These are phyloP conservation scores for Labeo calbasu DNA, from an alignment of 2,797 vertebrate species.

Conservation along the genomic window DNA sequence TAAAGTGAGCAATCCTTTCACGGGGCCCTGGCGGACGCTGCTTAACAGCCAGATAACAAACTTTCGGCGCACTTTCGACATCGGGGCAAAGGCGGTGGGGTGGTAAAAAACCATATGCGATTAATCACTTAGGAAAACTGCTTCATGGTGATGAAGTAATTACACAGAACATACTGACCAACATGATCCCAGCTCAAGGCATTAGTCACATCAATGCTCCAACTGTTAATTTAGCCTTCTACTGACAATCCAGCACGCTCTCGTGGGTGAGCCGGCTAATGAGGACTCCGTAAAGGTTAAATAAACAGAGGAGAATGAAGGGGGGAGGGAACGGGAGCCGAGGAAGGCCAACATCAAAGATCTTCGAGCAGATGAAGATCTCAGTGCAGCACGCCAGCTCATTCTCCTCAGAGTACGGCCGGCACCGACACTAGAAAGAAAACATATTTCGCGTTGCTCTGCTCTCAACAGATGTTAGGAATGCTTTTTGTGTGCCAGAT, in stretches of 20 bases:
- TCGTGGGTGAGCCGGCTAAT: conserved; percentile 72
- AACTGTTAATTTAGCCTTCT: conserved; percentile 78
- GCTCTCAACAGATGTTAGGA: conserved; percentile 38
- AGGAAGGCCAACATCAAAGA: conserved; percentile 49
- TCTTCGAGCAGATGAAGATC: conserved; percentile 39
- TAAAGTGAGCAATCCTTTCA: conserved; percentile 53
- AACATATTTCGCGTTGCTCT: conserved; percentile 26
- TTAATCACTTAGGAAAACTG: conserved; percentile 79
- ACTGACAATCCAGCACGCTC: conserved; percentile 75
- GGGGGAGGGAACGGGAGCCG: conserved; percentile 16
- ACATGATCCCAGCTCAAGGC: conserved; percentile 77
- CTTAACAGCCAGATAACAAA: conserved; percentile 51
- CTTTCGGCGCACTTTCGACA: conserved; percentile 43
- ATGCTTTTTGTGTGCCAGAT: conserved; percentile 8
- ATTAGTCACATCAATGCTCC: conserved; percentile 79
- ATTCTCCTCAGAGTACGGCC: conserved; percentile 29
- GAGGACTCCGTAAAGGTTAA: conserved; percentile 83
- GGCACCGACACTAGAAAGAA: conserved; percentile 39
- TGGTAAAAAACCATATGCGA: conserved; percentile 58
- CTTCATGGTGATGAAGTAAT: conserved; percentile 80
- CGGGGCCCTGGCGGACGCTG: conserved; percentile 33
- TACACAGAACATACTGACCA: conserved; percentile 75
- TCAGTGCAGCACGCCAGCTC: conserved; percentile 13
- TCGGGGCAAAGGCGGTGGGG: conserved; percentile 18
- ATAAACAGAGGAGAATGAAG: conserved; percentile 69